A percentile compares a stretch with the other conserved stretches of the same genome.
Evolutionary conservation across 2,113 vertebrate genomes (phyloP).

Genomic region (Rostratula benghalensis): DNA sequence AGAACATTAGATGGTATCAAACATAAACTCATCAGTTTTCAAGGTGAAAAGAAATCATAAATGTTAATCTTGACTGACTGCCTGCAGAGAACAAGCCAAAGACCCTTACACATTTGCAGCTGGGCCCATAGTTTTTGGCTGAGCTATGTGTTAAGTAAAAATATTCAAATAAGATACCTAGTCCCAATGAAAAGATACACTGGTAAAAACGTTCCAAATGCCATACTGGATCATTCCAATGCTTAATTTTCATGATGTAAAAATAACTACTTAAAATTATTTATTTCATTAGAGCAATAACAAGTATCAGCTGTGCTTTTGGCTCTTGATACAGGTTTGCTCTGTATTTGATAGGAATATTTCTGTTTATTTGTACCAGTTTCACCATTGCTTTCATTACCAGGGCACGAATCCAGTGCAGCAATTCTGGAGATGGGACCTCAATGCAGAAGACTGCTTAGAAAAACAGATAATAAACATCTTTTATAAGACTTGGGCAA

Average conservation of each 20-base stretch:
- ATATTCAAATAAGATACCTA: background rate
- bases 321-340: background rate
- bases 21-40: background rate
- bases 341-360: background rate
- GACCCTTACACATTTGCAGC: background rate
- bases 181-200: background rate
- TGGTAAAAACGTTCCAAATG: background rate
- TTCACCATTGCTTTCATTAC: background rate
- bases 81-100: background rate
- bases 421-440: background rate
- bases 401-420: background rate
- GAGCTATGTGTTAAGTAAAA: background rate
- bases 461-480: slow-evolving; percentile 31
- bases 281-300: slow-evolving; percentile 1
- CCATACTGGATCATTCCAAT: background rate
- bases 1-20: background rate
- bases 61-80: background rate
- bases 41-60: background rate
- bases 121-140: background rate
- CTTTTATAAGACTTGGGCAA: background rate
- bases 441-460: background rate
- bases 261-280: slow-evolving; percentile 1
- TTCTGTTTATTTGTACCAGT: background rate
- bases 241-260: background rate
- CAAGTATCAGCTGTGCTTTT: slow-evolving; percentile 22